Base-by-base conservation (phyloP, 2,797 vertebrate species). In the Rhadinocentrus ornatus region DNA sequence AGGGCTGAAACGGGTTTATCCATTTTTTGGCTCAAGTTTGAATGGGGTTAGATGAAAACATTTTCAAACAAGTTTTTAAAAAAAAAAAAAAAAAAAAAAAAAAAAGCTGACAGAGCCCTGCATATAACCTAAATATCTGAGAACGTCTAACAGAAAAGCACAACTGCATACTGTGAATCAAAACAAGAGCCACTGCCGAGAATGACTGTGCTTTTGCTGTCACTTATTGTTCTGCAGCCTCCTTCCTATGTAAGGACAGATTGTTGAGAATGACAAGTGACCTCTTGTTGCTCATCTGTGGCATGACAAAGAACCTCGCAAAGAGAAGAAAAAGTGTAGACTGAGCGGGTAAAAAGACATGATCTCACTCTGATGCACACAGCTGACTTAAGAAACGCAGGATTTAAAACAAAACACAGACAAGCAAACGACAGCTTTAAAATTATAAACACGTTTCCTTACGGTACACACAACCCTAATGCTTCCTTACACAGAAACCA, bases 251-350 rank as follows among this genome's bases (percentile, higher is more conserved):
- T 80, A 18, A 90, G 89, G 78, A 75, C 73, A 86, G 85, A 83
- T 35, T 92, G 90, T 91, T 53, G 66, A 56, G 75, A 60, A 56
- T 73, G 4, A 93, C 89, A 92, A 92, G 70, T 62, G 81, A 83
- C 52, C 81, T 77, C 78, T 93, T 92, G 90, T 93, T 89, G 66
- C 66, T 57, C 7, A 12, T 34, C 79, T 15, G 11, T 62, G 75
- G 57, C 4, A 54, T 18, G 74, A 85, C 80, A 72, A 37, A 71
- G 76, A 69, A 62, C 74, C 60, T 12, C 60, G 65, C 69, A n/a
- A 78, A 64, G 39, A 78, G 60, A 10, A 20, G 65, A 62, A 70
- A 77, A 87, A 71, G 86, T 22, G 59, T 66, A 82, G 75, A 66
- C 27, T 0, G 57, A 50, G 52, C 1, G 44, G 67, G 67, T 11